These are phyloP conservation scores for Sebastes oblongus DNA, from an alignment of 2,797 vertebrate species.

Conservation along the genomic window DNA sequence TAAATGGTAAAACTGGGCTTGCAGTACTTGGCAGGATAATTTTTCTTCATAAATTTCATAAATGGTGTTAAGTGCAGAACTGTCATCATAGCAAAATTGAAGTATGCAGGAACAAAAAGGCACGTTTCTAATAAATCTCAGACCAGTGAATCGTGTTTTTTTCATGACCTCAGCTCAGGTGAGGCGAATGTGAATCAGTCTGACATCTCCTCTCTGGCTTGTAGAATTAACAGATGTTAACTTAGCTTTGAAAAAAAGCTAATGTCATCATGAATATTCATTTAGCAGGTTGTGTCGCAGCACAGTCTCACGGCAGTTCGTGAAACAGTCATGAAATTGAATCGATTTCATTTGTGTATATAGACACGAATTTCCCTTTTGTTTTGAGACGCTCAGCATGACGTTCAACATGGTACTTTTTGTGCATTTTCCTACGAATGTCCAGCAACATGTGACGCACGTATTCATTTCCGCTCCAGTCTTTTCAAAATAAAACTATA, in stretches of 20 bases:
- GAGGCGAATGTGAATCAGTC: not conserved
- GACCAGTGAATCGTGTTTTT: not conserved
- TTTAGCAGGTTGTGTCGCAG: not conserved
- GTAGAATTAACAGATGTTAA: constrained; percentile 3
- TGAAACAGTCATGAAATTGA: not conserved
- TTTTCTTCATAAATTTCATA: constrained; percentile 38
- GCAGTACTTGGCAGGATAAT: constrained; percentile 24
- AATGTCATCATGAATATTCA: not conserved
- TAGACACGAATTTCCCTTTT: not conserved
- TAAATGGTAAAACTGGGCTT: constrained; percentile 31
- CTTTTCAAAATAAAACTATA: not conserved
- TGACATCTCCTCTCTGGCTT: not conserved
- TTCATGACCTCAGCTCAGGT: not conserved
- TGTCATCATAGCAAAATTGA: constrained; percentile 17
- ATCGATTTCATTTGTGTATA: not conserved
- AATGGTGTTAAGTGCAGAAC: constrained; percentile 26
- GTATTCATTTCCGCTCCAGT: not conserved
- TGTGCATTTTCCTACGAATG: not conserved
- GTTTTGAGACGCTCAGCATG: too few species aligned
- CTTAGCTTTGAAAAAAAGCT: not conserved
- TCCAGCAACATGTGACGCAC: not conserved
- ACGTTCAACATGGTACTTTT: too few species aligned
- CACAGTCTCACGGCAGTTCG: not conserved
- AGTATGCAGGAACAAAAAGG: constrained; percentile 14
- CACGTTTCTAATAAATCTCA: constrained; percentile 12